phyloP scores from a whole-genome alignment of 2,113 vertebrate species.

The Piprites chloris region DNA sequence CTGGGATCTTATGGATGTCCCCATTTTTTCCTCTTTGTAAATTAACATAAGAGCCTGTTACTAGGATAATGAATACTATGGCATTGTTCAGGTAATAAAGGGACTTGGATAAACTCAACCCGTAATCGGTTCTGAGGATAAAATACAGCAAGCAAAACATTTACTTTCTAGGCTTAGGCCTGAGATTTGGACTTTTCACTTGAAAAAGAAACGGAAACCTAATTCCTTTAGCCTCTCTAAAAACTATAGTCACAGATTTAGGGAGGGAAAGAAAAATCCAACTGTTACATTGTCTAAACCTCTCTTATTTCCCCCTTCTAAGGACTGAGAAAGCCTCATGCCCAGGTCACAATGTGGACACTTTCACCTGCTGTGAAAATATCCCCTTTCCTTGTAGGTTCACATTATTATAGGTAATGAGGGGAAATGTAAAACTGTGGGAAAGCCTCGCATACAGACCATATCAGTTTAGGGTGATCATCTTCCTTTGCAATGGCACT shows the following conservation, averaged over 20 bases:
- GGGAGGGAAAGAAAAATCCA: neutral
- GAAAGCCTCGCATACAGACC: neutral
- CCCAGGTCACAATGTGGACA: accelerated
- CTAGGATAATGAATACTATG: neutral
- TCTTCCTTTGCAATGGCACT: neutral
- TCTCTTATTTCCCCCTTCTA: neutral
- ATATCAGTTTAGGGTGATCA: neutral
- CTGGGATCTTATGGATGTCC: neutral
- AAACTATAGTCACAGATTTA: neutral
- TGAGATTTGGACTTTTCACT: neutral
- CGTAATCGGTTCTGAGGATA: neutral
- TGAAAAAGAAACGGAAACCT: neutral
- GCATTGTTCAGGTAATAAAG: neutral
- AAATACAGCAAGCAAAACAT: neutral
- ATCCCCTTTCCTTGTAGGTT: neutral
- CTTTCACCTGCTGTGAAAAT: neutral
- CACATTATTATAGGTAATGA: neutral
- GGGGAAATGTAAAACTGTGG: accelerated
- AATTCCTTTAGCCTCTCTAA: neutral
- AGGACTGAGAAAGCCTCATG: neutral
- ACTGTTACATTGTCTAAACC: neutral
- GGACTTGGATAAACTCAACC: neutral
- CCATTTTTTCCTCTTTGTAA: neutral
- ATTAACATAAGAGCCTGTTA: neutral
- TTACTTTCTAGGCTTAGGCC: neutral